Evolutionary conservation across 92 coral and sea anemone species (phyloP), one percentile per base, ranked within the genome.

Genomic region (Zoanthus sociatus): DNA sequence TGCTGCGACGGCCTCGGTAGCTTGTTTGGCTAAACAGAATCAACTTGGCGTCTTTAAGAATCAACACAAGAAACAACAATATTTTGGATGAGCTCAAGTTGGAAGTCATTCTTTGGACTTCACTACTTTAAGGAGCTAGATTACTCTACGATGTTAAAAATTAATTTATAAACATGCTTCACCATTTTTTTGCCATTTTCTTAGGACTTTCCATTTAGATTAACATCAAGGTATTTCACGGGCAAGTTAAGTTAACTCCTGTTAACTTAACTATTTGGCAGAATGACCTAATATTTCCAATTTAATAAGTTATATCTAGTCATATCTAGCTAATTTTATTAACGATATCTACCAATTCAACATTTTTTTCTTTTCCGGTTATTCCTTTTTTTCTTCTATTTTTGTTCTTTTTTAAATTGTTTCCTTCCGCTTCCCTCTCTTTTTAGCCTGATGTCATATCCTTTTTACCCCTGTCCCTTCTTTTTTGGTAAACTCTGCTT

Each of bases 11-110:
- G 4, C 76, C 76, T 71, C 7, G 76, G 76, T 71, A 71, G 76
- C 76, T 71, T 71, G 76, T 71, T 71, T 71, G 76, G 76, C 76
- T 71, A 71, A 14, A 71, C 76, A 71, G 76, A 71, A n/a, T 71
- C 76, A 71, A 71, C 76, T 71, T 71, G 76, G 76, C 76, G 76
- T 71, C 76, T 71, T 26, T 71, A 71, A 71, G 76, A 71, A 71
- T 71, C 76, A 71, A 71, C 76, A 71, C 76, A 71, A 71, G 76
- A 33, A 58, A 58, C 66, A 71, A 71, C 47, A 71, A 71, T 71
- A 71, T 71, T 71, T 71, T 71, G 76, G 76, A 71, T 71, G 76
- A 71, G 33, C 76, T 71, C 76, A 71, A 71, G 76, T 21, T 68
- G 73, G 73, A 68, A 68, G 21, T 68, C 73, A 68, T 68, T 68